Percentiles rank a stretch among this genome's conserved stretches.
These are phyloP conservation scores for Xanthorhoe spadicearia DNA, from an alignment of 2,888 invertebrate species.

Conservation along the genomic window DNA sequence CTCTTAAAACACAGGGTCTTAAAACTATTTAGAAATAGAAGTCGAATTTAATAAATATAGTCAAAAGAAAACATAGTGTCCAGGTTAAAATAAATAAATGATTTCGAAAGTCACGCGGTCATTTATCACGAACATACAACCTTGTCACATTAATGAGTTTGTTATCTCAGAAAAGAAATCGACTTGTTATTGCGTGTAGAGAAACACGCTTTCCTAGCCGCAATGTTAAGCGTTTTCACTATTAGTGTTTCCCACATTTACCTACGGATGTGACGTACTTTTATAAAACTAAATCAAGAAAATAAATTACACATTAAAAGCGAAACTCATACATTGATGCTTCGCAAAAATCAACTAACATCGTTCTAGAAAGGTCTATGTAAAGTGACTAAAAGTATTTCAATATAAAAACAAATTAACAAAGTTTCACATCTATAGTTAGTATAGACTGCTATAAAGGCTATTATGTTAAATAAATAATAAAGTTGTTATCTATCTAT, in stretches of 20 bases:
- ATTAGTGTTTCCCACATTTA: constrained; percentile 40
- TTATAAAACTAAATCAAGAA: constrained; percentile 2
- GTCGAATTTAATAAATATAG: not conserved
- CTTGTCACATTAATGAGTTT: constrained; percentile 18
- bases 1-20: too few species aligned
- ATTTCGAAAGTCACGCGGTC: not conserved
- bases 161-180: constrained; percentile 27
- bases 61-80: not conserved
- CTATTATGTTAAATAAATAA: not conserved
- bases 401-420: not conserved
- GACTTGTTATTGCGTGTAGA: constrained; percentile 3
- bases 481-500: too few species aligned
- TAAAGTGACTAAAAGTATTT: not conserved
- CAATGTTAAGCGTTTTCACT: constrained; percentile 38
- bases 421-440: not conserved
- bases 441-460: not conserved
- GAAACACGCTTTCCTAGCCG: constrained; percentile 35
- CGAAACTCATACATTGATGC: not conserved
- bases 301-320: constrained; percentile 3
- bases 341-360: not conserved
- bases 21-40: not conserved
- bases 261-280: constrained; percentile 31
- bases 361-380: too few species aligned
- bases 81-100: not conserved
- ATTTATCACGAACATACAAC: not conserved